Base-by-base conservation (phyloP, 2,888 invertebrate genomes). In the Branchellion lobata region DNA sequence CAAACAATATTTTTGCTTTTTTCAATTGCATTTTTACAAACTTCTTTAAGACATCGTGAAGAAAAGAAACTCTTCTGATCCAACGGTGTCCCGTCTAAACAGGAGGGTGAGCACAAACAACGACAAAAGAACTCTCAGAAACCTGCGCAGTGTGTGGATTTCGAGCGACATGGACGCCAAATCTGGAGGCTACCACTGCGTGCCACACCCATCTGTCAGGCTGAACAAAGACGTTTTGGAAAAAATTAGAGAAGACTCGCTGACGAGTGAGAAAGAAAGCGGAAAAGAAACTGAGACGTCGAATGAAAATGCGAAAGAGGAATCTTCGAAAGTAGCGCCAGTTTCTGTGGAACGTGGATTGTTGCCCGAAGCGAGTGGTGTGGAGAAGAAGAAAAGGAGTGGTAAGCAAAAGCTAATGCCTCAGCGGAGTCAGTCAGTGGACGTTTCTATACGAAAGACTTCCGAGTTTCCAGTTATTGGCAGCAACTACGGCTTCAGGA, bases 31-130 rank as follows among this genome's bases (percentile, higher is more conserved):
- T 5, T 11, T 11, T 65, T 65, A 27, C 21, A 65, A n/a, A 65
- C 29, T 29, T 69, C 31, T 31, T 47, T 27, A 11, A 77, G 77
- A 65, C 31, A 34, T 77, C n/a, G 31, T 21, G 11, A 31, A 33
- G n/a, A 77, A 61, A 29, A 0, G 77, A 33, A 77, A 77, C 29
- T 57, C 77, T 31, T 77, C 77, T 8, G 77, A 77, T 36, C 77
- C 77, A 21, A 77, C 65, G 27, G 77, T 77, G 27, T 61, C 34
- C 18, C 34, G 77, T 21, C n/a, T 77, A 1, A 57, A 27, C 21
- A 31, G 65, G n/a, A 65, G 65, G 27, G 27, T 53, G 24, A 57
- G 61, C n/a, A 47, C 47, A 47, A 47, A 47, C 18, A 57, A 57
- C 21, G 61, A 57, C 3, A 57, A 33, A 65, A 53, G 53, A 18